phyloP scores from a whole-genome alignment of 2,888 invertebrate species.

The Pollenia labialis region DNA sequence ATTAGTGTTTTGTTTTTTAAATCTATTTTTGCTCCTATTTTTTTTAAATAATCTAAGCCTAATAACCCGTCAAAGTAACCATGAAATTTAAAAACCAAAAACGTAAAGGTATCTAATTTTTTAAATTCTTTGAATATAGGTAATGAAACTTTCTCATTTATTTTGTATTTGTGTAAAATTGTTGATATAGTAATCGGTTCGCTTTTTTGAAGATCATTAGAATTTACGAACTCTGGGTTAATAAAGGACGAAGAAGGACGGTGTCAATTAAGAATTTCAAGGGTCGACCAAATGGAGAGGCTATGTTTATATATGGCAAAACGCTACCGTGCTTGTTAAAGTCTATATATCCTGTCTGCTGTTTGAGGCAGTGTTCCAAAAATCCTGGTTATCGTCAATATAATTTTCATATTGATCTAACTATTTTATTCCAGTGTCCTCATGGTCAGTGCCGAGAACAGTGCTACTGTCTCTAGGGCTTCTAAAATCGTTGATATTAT shows the following conservation, averaged over 20 bases:
- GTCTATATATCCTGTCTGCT: neutral
- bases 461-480: neutral
- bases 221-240: neutral
- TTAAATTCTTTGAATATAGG: conserved; percentile 22
- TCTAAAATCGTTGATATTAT: conserved; percentile 19
- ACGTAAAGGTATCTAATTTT: neutral
- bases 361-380: neutral
- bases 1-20: no score
- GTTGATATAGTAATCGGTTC: neutral
- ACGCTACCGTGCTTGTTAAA: neutral
- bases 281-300: conserved; percentile 45
- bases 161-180: neutral
- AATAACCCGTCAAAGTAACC: conserved; percentile 15
- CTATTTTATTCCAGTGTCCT: neutral
- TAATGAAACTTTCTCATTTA: neutral
- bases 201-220: neutral
- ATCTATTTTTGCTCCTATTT: conserved; percentile 24
- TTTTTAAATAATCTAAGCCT: conserved; percentile 18
- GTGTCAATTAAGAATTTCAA: conserved; percentile 59
- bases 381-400: conserved; percentile 13
- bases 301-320: conserved; percentile 53
- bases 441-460: neutral
- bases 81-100: conserved; percentile 17
- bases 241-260: neutral
- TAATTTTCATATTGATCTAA: neutral